A percentile compares a stretch with the other conserved stretches of the same genome.
These are phyloP conservation scores for Pagetopsis macropterus DNA, from an alignment of 2,797 vertebrate species.

Conservation along the genomic window DNA sequence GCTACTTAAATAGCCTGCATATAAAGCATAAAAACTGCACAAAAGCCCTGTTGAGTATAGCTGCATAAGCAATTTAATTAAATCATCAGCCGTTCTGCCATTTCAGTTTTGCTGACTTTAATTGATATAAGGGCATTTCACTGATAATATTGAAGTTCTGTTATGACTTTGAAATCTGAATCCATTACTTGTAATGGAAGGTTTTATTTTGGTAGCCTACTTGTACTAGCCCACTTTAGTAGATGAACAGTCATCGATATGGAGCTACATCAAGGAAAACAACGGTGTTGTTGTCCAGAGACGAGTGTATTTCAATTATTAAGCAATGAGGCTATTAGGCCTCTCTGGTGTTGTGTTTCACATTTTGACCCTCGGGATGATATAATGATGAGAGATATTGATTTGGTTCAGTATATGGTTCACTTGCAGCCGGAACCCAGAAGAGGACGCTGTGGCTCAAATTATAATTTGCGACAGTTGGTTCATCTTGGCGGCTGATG, in stretches of 20 bases:
- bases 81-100: no score
- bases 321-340: neutral
- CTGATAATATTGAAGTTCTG: no score
- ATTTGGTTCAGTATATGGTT: neutral
- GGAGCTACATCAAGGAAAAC: neutral
- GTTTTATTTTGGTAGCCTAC: neutral
- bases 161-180: neutral
- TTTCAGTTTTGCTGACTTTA: neutral
- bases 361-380: neutral
- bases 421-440: constrained; percentile 1
- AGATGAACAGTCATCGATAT: neutral
- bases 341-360: constrained; percentile 5
- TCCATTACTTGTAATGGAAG: neutral
- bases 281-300: no score
- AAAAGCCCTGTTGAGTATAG: no score
- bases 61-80: no score
- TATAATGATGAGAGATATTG: neutral
- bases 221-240: neutral
- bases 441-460: constrained; percentile 21
- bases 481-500: constrained; percentile 73
- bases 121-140: neutral
- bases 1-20: no score
- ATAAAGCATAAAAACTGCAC: no score
- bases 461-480: constrained; percentile 50
- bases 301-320: constrained; percentile 2